Conservation (phyloP, 1,140 invertebrate species). For the Colletes gigas region DNA sequence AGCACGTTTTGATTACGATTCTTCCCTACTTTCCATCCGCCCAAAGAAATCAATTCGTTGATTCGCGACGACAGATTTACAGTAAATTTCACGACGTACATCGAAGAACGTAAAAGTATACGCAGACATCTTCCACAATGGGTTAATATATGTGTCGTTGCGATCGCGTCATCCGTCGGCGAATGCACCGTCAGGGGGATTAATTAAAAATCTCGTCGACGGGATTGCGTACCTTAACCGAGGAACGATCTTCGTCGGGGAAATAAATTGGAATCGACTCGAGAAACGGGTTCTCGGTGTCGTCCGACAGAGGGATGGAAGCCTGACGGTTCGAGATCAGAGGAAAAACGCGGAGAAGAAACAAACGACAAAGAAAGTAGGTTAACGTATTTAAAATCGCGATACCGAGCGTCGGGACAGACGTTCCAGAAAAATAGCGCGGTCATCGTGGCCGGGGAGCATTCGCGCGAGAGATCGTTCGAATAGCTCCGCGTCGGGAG, state of each 20-base stretch:
- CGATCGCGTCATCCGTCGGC: not conserved
- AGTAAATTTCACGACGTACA: too few relatives aligned
- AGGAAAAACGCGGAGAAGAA: not conserved
- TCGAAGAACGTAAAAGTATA: too few relatives aligned
- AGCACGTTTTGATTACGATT: too few relatives aligned
- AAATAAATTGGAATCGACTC: constrained; percentile 39
- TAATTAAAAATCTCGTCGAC: constrained; percentile 47
- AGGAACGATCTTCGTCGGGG: constrained; percentile 29
- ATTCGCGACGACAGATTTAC: too few relatives aligned
- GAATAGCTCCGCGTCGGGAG: not conserved
- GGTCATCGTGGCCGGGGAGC: not conserved
- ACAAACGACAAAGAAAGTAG: constrained; percentile 21
- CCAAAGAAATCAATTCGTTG: too few relatives aligned
- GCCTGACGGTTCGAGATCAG: constrained; percentile 16
- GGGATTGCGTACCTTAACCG: constrained; percentile 31
- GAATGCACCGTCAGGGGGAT: constrained; percentile 4
- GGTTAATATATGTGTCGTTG: constrained; percentile 14
- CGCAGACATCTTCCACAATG: too few relatives aligned
- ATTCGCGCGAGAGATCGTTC: not conserved
- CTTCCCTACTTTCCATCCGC: too few relatives aligned
- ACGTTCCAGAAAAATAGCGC: not conserved
- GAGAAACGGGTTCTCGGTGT: not conserved
- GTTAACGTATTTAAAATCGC: constrained; percentile 49
- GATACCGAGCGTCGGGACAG: constrained; percentile 11
- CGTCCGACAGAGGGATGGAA: constrained; percentile 4